Evolutionary conservation across 2,113 vertebrate genomes (phyloP), one percentile per base, ranked within the genome.

Genomic region (Triplophysa siluroides): DNA sequence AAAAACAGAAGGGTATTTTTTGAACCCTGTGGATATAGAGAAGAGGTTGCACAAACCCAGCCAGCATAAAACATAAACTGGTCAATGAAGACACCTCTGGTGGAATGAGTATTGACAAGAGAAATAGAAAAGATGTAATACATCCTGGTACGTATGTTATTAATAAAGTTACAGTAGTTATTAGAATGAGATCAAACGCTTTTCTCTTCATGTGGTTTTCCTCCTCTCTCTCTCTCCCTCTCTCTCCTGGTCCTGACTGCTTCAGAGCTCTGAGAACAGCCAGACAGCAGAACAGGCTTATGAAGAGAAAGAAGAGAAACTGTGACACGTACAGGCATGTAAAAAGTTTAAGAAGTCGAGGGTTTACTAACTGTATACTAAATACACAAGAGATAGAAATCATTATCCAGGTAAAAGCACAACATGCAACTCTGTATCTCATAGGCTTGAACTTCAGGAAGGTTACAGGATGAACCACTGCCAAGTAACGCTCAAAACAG

Each of bases 241-340:
- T 74, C 61, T 76, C 60, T 76, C 78, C 68, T 54, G 82, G 78
- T 67, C 74, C 74, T 67, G 82, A 56, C 52, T 73, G 11, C 19
- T 62, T 77, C 29, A 83, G 75, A 43, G 74, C 74, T 64, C 74
- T 47, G 43, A 76, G 74, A 64, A 64, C 74, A 29, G 60, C 23
- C 43, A 76, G 2, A 47, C 47, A 78, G 62, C 78, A 83, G 45
- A 83, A 83, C 1, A 78, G 52, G 23, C 81, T 61, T 45, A 81
- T 62, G 41, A 18, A 45, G 26, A 78, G 41, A 11, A 78, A 24
- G 62, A 73, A 1, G 3, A 65, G 47, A 63, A 67, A 81, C 24
- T 78, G 23, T 61, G 52, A 2, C 18, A 84, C 12, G n/a, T 61
- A 47, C 45, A 78, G 16, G 3, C 41, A 33, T n/a, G 8, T 65